These are phyloP conservation scores for Zenarchopterus dispar DNA, from an alignment of 2,797 vertebrate genomes.

Conservation along the genomic window DNA sequence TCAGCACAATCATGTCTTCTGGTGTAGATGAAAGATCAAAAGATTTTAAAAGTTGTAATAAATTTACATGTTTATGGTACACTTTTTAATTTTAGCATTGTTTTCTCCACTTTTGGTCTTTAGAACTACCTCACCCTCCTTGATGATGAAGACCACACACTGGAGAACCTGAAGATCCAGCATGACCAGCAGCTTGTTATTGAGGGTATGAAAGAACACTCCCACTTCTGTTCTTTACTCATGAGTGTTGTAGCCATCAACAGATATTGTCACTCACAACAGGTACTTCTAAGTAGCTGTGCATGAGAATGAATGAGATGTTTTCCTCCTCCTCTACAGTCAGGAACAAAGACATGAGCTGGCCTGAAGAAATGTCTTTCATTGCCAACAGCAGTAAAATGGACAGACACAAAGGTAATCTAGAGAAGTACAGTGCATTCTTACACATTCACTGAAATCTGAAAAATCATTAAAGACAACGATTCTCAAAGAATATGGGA, in stretches of 20 bases:
- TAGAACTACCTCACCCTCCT: constrained; percentile 97
- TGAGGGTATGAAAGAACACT: constrained; percentile 84
- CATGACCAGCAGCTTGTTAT: constrained; percentile 98
- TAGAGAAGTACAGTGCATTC: too few relatives aligned
- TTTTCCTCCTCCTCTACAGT: constrained; percentile 80
- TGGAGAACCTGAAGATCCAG: constrained; percentile 95
- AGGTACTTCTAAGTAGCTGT: neutral
- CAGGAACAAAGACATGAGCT: constrained; percentile 99
- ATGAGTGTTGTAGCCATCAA: neutral
- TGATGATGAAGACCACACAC: constrained; percentile 96
- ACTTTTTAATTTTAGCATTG: neutral
- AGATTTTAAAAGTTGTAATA: too few relatives aligned
- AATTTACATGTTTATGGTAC: neutral
- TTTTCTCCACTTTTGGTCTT: constrained; percentile 2
- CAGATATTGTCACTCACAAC: neutral
- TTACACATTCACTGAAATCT: too few relatives aligned
- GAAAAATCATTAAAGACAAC: too few relatives aligned
- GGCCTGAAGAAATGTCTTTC: constrained; percentile 99
- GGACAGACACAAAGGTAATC: constrained; percentile 95
- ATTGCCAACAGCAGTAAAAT: constrained; percentile 99
- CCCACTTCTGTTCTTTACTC: neutral
- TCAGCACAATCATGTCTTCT: too few relatives aligned
- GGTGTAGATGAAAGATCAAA: too few relatives aligned
- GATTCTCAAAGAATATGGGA: too few relatives aligned
- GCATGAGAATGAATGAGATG: neutral